Evolutionary conservation across 2,888 invertebrate genomes (phyloP), one percentile per base, ranked within the genome.

Genomic region (Lampropteryx suffumata): DNA sequence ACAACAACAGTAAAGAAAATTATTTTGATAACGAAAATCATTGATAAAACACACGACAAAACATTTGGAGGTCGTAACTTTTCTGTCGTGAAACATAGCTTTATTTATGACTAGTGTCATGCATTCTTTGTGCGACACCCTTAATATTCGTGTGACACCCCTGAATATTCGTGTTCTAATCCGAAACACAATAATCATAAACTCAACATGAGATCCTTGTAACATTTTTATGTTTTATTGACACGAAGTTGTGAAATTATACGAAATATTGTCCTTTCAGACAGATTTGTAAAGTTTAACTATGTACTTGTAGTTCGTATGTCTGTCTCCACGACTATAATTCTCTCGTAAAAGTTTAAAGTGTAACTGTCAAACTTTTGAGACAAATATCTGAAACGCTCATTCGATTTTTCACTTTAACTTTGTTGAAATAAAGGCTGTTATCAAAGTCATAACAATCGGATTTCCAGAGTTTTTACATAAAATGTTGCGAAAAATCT

Each of bases 371-470:
- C 14, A n/a, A 48, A 36, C 28, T 50, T 37, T n/a, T n/a, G 24
- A 49, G 42, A 33, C 49, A 42, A 49, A 49, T 26, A 32, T 47
- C 21, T 33, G 36, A 39, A 29, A 40, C 13, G 29, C 14, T 41
- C 29, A 30, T 37, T 42, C 36, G 35, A 43, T 37, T 42, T 24
- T 37, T 21, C 43, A 29, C 24, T 35, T 41, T 17, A 30, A 34
- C 35, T 30, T 48, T 48, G 27, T 47, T 43, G 42, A 33, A 28
- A 33, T 14, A 43, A 39, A 29, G 34, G 29, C 10, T 40, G 24
- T 53, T 53, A 53, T 34, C 35, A 26, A 43, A 48, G 43, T 47
- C 28, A 34, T 52, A 47, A 47, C 43, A 43, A 47, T 34, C 28
- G 33, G 29, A 42, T 29, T 35, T 36, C 34, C 42, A 47, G 33